These are phyloP conservation scores for Mimumesa dahlbomi DNA, from an alignment of 2,888 invertebrate species.

Conservation along the genomic window DNA sequence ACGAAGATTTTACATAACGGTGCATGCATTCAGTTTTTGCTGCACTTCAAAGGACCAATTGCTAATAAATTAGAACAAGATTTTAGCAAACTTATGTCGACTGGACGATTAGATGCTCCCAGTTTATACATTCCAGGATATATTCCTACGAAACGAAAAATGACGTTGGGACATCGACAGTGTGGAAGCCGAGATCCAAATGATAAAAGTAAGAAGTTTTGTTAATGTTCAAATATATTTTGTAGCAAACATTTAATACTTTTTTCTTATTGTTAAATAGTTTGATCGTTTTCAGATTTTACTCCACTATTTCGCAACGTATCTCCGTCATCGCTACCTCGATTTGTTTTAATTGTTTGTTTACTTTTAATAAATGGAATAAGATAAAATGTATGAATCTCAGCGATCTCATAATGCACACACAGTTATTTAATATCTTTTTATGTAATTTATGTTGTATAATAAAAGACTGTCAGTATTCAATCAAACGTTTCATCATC, in stretches of 20 bases:
- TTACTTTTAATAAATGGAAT: too few relatives aligned
- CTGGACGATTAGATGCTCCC: slow-evolving; percentile 88
- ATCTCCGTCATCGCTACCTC: too few relatives aligned
- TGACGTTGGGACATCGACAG: slow-evolving; percentile 87
- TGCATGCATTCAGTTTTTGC: slow-evolving; percentile 90
- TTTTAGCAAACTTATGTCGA: slow-evolving; percentile 87
- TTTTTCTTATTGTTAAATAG: not conserved
- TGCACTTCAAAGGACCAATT: slow-evolving; percentile 93
- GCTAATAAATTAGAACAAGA: slow-evolving; percentile 91
- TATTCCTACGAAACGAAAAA: slow-evolving; percentile 86
- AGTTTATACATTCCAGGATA: slow-evolving; percentile 90
- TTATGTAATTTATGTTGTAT: too few relatives aligned
- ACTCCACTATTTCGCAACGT: too few relatives aligned
- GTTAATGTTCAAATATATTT: not conserved
- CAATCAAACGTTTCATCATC: too few relatives aligned
- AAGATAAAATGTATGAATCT: too few relatives aligned
- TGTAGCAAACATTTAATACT: not conserved
- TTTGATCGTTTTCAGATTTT: too few relatives aligned
- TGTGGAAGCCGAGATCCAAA: slow-evolving; percentile 90
- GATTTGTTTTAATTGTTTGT: too few relatives aligned
- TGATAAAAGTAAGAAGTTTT: slow-evolving; percentile 83
- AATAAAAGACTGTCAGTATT: too few relatives aligned
- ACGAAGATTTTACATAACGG: slow-evolving; percentile 89
- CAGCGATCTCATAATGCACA: too few relatives aligned
- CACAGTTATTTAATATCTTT: too few relatives aligned